Conservation (phyloP, 2,888 invertebrate genomes). For the Cheiracanthium punctorium region DNA sequence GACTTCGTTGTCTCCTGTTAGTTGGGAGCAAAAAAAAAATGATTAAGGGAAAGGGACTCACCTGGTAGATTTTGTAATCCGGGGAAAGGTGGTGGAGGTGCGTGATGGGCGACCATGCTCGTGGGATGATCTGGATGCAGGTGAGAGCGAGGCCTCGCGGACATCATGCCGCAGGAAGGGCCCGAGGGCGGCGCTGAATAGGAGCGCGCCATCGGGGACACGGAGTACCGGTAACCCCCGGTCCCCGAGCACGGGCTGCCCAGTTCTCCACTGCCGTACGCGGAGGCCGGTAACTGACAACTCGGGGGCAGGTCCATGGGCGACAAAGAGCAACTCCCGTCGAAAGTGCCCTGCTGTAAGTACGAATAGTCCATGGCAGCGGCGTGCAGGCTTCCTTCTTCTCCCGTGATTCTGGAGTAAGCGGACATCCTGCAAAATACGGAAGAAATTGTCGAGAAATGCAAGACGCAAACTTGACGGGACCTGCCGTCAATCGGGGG, state of each 20-base stretch:
- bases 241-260: constrained; percentile 86
- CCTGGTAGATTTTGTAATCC: constrained; percentile 36
- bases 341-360: constrained; percentile 83
- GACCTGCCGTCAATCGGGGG: constrained; percentile 9
- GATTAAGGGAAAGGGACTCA: not conserved
- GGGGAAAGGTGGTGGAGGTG: not conserved
- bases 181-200: constrained; percentile 76
- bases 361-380: constrained; percentile 82
- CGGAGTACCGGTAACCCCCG: constrained; percentile 87
- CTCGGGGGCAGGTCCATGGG: constrained; percentile 76
- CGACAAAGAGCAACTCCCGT: constrained; percentile 80
- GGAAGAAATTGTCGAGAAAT: constrained; percentile 19
- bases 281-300: constrained; percentile 82
- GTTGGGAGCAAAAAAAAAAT: too few species aligned
- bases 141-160: constrained; percentile 34
- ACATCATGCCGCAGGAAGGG: constrained; percentile 53
- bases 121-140: constrained; percentile 79
- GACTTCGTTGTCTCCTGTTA: too few species aligned
- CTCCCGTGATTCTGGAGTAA: constrained; percentile 36
- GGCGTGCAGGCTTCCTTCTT: constrained; percentile 41
- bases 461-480: not conserved
- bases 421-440: constrained; percentile 39
- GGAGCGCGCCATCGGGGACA: constrained; percentile 77
- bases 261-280: constrained; percentile 84
- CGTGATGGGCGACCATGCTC: constrained; percentile 80